A percentile compares a stretch with the other conserved stretches of the same genome.
These are phyloP conservation scores for Glossophaga mutica DNA, from an alignment of 2,797 vertebrate species.

Conservation along the genomic window DNA sequence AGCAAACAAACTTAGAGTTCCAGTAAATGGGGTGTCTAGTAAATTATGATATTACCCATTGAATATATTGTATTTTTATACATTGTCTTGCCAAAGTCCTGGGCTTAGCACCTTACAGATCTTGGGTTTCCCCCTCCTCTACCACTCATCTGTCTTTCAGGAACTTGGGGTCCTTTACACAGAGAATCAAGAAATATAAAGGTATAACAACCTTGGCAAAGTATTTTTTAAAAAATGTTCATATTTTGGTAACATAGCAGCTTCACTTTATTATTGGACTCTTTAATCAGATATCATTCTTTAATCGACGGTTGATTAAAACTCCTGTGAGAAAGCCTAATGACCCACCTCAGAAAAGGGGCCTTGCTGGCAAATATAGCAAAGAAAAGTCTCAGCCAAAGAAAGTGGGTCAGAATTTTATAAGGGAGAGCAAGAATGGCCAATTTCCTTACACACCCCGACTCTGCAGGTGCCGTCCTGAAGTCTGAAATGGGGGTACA, in stretches of 20 bases:
- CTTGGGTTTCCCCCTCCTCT: neutral
- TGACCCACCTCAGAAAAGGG: slow-evolving; percentile 54
- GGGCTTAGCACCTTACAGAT: slow-evolving; percentile 14
- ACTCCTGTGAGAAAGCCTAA: neutral
- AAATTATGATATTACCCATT: slow-evolving; percentile 70
- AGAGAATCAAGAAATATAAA: slow-evolving; percentile 46
- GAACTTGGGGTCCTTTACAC: neutral
- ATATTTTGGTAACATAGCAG: slow-evolving; percentile 13
- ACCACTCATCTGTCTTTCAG: neutral
- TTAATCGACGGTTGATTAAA: neutral
- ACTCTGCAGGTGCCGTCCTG: neutral
- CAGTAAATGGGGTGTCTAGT: slow-evolving; percentile 69
- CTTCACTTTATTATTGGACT: slow-evolving; percentile 57
- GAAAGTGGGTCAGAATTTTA: neutral
- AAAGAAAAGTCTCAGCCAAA: neutral
- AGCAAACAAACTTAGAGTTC: slow-evolving; percentile 75
- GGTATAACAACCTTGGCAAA: slow-evolving; percentile 21
- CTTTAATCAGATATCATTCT: neutral
- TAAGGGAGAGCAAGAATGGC: neutral
- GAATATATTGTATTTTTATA: slow-evolving; percentile 76
- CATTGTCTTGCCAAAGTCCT: slow-evolving; percentile 72
- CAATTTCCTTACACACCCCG: neutral
- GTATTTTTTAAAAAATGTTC: neutral
- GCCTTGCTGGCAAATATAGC: slow-evolving; percentile 27
- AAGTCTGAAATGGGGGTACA: slow-evolving; percentile 24